These are phyloP conservation scores for Eupithecia subfuscata DNA, from an alignment of 2,888 invertebrate species.

Conservation along the genomic window DNA sequence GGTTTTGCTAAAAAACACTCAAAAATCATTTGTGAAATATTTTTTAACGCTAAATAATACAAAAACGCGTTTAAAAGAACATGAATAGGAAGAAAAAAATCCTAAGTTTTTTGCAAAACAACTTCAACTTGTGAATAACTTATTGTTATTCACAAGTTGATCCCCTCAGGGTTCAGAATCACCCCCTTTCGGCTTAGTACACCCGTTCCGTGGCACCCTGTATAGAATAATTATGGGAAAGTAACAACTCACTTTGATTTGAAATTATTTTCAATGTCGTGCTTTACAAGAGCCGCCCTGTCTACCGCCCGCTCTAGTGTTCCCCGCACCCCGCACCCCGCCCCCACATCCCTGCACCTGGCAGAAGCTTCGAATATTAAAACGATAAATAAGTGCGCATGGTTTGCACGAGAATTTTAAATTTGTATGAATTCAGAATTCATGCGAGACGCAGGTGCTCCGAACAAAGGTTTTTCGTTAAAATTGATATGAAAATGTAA, in stretches of 20 bases:
- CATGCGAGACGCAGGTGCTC: constrained; percentile 30
- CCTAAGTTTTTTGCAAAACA: too few species aligned
- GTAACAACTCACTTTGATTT: background rate
- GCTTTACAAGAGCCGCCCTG: background rate
- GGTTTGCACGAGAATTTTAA: constrained; percentile 25
- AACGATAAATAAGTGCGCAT: constrained; percentile 29
- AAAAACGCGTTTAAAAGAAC: too few species aligned
- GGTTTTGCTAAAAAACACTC: too few species aligned
- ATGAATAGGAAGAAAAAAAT: too few species aligned
- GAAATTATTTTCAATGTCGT: background rate
- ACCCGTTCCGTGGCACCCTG: too few species aligned
- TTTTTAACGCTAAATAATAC: too few species aligned
- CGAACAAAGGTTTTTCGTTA: constrained; percentile 15
- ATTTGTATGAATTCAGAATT: constrained; percentile 30
- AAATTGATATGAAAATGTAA: constrained; percentile 33
- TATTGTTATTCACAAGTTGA: too few species aligned
- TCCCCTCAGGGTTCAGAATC: too few species aligned
- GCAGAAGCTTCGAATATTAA: constrained; percentile 23
- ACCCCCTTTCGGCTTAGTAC: too few species aligned
- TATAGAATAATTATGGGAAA: background rate
- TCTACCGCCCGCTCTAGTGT: background rate
- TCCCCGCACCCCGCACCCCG: background rate
- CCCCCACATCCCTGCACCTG: background rate
- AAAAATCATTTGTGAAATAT: too few species aligned
- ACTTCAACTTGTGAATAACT: too few species aligned